Evolutionary conservation across 2,113 vertebrate genomes (phyloP), one percentile per base, ranked within the genome.

Genomic region (Climacteris rufus): DNA sequence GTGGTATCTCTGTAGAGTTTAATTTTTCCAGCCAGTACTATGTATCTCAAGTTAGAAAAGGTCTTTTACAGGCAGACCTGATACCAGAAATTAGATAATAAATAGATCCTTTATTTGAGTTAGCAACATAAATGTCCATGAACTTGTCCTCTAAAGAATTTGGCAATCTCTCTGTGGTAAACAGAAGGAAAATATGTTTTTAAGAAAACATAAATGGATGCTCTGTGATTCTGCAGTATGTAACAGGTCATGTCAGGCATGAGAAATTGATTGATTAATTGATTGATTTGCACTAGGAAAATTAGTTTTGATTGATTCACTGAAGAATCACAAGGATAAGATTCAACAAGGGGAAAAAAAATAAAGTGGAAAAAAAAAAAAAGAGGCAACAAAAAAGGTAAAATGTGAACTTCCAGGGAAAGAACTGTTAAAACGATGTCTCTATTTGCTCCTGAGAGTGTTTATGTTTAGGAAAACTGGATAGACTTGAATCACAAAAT

Each of bases 121-220:
- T 78, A 47, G 18, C 54, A 84, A 64, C 6, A 18, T 59, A 82
- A 56, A 61, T 24, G 9, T 83, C 35, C n/a, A 2, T 69, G 20
- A 42, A 64, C 77, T 96, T 95, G 49, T 78, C 93, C 78, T 91
- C 50, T 86, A 37, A 80, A 93, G 21, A 52, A 77, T 90, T 85
- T 91, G 35, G 39, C 63, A 70, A 53, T 63, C 35, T 89, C 50
- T 86, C 59, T 22, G 31, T 91, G 50, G 59, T 91, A 87, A 96
- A 85, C 61, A 66, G 53, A 85, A 85, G 45, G 37, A 61, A 91
- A 95, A 91, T 18, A 49, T 8, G 25, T 63, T 87, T 64, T 91
- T 93, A 77, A 93, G 47, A 54, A 79, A 95, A 83, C 74, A 61
- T 61, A 83, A 96, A 76, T 59, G 25, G 25, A 28, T 54, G 64